Base-by-base conservation (phyloP, 2,113 vertebrate genomes). In the Leucosticte australis region DNA sequence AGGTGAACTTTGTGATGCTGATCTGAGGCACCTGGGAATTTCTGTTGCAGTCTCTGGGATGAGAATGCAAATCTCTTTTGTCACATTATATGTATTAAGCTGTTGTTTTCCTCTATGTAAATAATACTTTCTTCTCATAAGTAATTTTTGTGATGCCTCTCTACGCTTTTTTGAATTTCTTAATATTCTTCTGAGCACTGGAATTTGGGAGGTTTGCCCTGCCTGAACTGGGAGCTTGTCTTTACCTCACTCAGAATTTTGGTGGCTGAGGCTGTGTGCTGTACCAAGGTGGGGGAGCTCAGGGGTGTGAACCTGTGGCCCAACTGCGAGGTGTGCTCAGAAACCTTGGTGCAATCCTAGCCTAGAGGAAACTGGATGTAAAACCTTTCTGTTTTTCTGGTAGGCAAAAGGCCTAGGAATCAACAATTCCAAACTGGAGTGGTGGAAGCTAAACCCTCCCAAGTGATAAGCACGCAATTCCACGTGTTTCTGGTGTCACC, bases 401-500 rank as follows among this genome's bases (percentile, higher is more conserved):
- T 50, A 37, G 73, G 17, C 2, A 37, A 79, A 52, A 53, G 7
- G 30, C 10, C 7, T 46, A 41, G 30, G 47, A 50, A 41, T 68
- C 7, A 17, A 57, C n/a, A 13, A 13, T 16, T 35, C 57, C 23
- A 35, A 26, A 6, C 13, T 2, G 9, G 2, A 21, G n/a, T 35
- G n/a, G 37, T 68, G 28, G 31, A 30, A 76, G 11, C 12, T 19
- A 9, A 49, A 15, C 33, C 13, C 10, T 42, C 39, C 18, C 12
- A 5, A 8, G 73, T 20, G n/a, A 41, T 57, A 8, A 39, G 8
- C 21, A 2, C 0, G 2, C 52, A 10, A 9, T 62, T 42, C 44
- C 5, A 1, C 2, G 8, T 30, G 37, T 19, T 50, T 10, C 0
- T 33, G 8, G 20, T 26, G 5, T 21, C 8, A 2, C 16, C 10